These are phyloP conservation scores for Xerus rutilus DNA, from an alignment of 2,797 vertebrate species.

Conservation along the genomic window DNA sequence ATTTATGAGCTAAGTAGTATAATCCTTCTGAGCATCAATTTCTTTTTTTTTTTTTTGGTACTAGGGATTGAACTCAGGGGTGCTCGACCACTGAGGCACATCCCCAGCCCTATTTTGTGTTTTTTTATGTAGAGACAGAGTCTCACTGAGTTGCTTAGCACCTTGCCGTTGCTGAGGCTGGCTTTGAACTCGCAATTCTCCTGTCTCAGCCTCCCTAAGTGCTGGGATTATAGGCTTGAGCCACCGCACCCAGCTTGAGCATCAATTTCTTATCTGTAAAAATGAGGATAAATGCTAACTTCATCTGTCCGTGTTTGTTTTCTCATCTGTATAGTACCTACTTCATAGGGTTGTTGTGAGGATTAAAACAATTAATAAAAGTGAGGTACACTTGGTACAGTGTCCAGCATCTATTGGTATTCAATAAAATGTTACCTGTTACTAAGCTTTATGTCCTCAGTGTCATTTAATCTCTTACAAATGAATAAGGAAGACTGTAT, in stretches of 20 bases:
- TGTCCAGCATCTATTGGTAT: not conserved
- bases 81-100: too few species aligned
- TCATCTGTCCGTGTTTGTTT: constrained; percentile 17
- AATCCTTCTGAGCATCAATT: constrained; percentile 34
- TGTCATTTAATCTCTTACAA: constrained; percentile 41
- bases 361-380: constrained; percentile 30
- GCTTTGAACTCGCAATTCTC: too few species aligned
- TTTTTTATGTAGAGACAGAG: too few species aligned
- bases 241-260: too few species aligned
- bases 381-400: not conserved
- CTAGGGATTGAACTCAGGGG: too few species aligned
- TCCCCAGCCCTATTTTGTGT: too few species aligned
- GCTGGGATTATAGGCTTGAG: too few species aligned
- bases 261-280: constrained; percentile 13
- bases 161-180: too few species aligned
- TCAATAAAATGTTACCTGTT: constrained; percentile 40
- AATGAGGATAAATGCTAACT: not conserved
- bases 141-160: too few species aligned
- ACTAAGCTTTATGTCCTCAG: constrained; percentile 20
- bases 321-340: constrained; percentile 9
- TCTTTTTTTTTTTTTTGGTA: too few species aligned
- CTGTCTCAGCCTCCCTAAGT: too few species aligned
- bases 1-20: constrained; percentile 39
- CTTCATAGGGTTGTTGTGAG: constrained; percentile 11
- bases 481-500: constrained; percentile 38